Percentiles rank a stretch among this genome's conserved stretches.
These are phyloP conservation scores for Lampropteryx suffumata DNA, from an alignment of 2,888 invertebrate genomes.

Conservation along the genomic window DNA sequence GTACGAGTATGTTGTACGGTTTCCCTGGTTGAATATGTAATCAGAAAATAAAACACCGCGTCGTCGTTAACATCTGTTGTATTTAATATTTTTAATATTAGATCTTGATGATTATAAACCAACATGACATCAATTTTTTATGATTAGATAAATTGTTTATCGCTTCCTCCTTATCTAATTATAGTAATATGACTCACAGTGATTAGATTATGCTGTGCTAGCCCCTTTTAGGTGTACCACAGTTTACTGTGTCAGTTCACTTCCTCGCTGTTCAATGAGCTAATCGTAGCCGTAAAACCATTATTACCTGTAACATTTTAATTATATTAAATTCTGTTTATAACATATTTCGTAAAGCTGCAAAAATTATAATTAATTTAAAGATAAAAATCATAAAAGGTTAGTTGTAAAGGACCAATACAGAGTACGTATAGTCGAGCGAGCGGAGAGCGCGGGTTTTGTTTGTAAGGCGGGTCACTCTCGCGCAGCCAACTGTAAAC, in stretches of 20 bases:
- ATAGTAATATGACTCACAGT: neutral
- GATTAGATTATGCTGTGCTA: no score
- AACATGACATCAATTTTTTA: no score
- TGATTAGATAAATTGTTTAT: conserved; percentile 42
- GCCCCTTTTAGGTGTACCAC: no score
- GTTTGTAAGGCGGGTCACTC: conserved; percentile 82
- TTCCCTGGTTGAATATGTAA: no score
- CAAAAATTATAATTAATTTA: conserved; percentile 38
- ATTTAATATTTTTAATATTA: no score
- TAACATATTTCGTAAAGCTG: conserved; percentile 26
- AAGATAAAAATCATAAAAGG: conserved; percentile 47
- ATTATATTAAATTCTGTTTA: conserved; percentile 7
- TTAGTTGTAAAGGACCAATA: conserved; percentile 50
- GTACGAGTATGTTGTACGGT: no score
- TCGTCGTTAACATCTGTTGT: no score
- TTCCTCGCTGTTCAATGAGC: no score
- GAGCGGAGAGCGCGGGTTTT: conserved; percentile 53
- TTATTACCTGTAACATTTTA: neutral
- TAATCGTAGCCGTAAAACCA: neutral
- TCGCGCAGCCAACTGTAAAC: conserved; percentile 80
- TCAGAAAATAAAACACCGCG: no score
- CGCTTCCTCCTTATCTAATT: conserved; percentile 35
- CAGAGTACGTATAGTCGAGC: conserved; percentile 64
- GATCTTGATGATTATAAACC: no score
- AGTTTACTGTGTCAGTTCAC: no score